Percentiles rank a stretch among this genome's conserved stretches.
Evolutionary conservation across 2,888 invertebrate species (phyloP).

Genomic region (Thera britannica): DNA sequence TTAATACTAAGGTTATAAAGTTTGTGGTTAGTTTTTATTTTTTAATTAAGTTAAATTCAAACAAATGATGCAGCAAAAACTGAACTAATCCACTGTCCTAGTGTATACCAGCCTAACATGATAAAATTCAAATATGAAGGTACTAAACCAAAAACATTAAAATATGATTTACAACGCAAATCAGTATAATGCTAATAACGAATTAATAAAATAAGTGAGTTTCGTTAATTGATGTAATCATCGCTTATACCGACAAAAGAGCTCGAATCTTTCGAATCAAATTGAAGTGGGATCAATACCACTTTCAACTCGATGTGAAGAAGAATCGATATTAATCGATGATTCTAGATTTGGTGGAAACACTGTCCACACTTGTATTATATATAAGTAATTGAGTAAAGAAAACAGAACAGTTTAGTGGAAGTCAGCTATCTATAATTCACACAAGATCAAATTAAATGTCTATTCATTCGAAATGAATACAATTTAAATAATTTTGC

Average conservation of each 20-base stretch:
- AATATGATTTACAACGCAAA: constrained; percentile 41
- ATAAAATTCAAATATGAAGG: constrained; percentile 35
- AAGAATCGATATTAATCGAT: neutral
- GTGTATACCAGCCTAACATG: constrained; percentile 15
- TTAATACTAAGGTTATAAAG: no score
- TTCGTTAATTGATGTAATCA: constrained; percentile 39
- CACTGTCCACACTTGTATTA: no score
- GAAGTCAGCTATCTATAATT: no score
- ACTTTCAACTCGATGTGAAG: neutral
- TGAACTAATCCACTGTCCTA: neutral
- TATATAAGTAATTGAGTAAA: no score
- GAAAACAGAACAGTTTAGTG: no score
- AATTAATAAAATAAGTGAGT: constrained; percentile 36
- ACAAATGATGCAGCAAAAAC: neutral
- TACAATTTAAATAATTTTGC: constrained; percentile 7
- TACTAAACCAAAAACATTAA: constrained; percentile 37
- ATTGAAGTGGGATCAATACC: neutral
- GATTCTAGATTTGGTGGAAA: no score
- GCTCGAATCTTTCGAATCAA: constrained; percentile 12
- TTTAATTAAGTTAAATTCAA: no score
- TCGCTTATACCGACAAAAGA: constrained; percentile 35
- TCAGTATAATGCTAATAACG: constrained; percentile 44
- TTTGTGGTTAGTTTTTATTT: no score
- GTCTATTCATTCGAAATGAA: neutral
- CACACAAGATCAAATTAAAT: no score